Base-by-base conservation (phyloP, 2,888 invertebrate genomes). In the Ptycholaimellus sp. region DNA sequence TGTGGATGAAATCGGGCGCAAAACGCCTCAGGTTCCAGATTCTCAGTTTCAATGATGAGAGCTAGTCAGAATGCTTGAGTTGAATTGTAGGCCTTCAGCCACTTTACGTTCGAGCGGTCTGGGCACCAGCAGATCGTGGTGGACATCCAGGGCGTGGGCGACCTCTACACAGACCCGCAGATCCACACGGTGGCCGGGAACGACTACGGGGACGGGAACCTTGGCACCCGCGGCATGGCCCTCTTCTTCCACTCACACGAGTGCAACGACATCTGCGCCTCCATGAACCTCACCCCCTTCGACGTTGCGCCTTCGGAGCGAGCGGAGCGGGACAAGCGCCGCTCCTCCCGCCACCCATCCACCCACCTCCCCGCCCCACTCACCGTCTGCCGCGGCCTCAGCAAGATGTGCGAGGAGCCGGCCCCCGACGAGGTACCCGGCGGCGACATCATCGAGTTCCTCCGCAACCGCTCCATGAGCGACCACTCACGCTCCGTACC, bases 21-120 rank as follows among this genome's bases (percentile, higher is more conserved):
- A 60, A 35, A 68, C 68, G 2, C 68, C 68, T 27, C 67, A 67
- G 54, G 62, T 62, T 43, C 37, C 40, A 14, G 3, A 3, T 13
- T 23, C 4, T 4, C 17, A 9, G 4, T 33, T 22, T 25, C 13
- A 3, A 33, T 17, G 13, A 14, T 11, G 11, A 6, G 31, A 17
- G 7, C 7, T 9, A 6, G 25, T 23, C 7, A 23, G 13, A 13
- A 9, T 9, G 25, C 25, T 6, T 27, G n/a, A n/a, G n/a, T 32
- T 30, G 36, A 25, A 28, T 41, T 46, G 19, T 51, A 65, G 59
- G 67, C 68, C 11, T 67, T 69, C 53, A 67, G 67, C 46, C 68
- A 69, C 51, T 69, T 69, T 51, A 68, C 68, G 2, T 69, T 69
- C 57, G 68, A 69, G 51, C 54, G 65, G 30, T 66, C 66, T n/a